Base-by-base conservation (phyloP, 1,140 invertebrate genomes). In the Anastrepha obliqua region DNA sequence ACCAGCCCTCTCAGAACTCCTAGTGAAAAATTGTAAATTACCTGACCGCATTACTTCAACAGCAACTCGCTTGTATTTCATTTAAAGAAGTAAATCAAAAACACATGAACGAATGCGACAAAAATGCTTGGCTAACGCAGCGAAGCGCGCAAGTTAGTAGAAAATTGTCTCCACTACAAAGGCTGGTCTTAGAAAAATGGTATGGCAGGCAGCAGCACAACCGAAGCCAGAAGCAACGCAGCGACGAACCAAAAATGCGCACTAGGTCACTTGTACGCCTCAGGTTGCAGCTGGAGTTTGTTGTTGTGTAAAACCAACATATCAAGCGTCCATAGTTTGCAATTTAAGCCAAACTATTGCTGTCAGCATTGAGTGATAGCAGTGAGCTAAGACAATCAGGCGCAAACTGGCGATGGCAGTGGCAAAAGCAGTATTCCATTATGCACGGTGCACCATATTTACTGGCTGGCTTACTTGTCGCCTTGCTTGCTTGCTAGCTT, bases 221-320 rank as follows among this genome's bases (percentile, higher is more conserved):
- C 42, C 15, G 70, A 51, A 47, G 70, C 42, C 15, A 17, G 70
- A 20, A 67, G 39, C 29, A 29, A 8, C 6, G 15, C 29, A 44
- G 70, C 42, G 70, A 74, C 70, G 44, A 42, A 74, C 70, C 70
- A 74, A 74, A 74, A 74, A 3, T 42, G 70, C 70, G 42, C 70
- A 74, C 70, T 74, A 44, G 70, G 70, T 74, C 70, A 74, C 70
- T 47, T 74, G 70, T 74, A 51, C 42, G 70, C 15, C 11, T 62
- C 60, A 62, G n/a, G 13, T 62, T 9, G 60, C n/a, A 13, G 60
- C 60, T 74, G 44, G 6, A 44, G 6, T 15, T 74, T 74, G 44
- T 74, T 51, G 44, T 74, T 74, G 70, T 74, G 29, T 29, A 55
- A 55, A 39, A 65, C 20, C 3, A 20, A 11, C 39, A 44, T 74